A percentile compares a stretch with the other conserved stretches of the same genome.
These are phyloP conservation scores for Aphis craccivora DNA, from an alignment of 1,140 invertebrate genomes.

Conservation along the genomic window DNA sequence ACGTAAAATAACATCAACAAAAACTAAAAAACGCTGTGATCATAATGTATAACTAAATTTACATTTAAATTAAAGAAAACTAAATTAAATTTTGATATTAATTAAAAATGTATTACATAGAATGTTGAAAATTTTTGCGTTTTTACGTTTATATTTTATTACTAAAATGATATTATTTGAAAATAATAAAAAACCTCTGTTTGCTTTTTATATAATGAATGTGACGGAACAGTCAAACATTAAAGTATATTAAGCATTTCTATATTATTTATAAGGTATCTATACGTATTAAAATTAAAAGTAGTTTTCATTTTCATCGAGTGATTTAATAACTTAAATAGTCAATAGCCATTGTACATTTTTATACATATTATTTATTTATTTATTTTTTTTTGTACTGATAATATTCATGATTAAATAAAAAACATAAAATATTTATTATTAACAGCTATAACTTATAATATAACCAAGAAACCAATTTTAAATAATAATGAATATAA, in stretches of 20 bases:
- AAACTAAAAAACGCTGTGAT: not conserved
- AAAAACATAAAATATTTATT: not conserved
- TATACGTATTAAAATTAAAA: not conserved
- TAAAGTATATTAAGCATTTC: not conserved
- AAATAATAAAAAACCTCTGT: not conserved
- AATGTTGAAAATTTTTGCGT: too few species aligned
- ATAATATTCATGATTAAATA: not conserved
- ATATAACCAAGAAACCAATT: not conserved
- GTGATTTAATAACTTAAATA: not conserved
- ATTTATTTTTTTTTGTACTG: not conserved
- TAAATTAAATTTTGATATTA: too few species aligned
- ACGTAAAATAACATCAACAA: not conserved
- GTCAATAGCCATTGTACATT: not conserved
- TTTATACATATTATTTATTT: not conserved
- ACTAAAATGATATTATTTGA: too few species aligned
- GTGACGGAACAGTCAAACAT: not conserved
- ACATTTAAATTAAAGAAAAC: too few species aligned
- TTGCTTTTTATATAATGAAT: not conserved
- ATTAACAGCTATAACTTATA: too few species aligned
- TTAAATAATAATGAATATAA: not conserved
- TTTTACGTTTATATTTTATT: too few species aligned
- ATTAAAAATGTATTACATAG: too few species aligned
- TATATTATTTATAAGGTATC: not conserved
- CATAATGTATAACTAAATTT: too few species aligned
- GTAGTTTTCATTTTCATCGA: not conserved